These are phyloP conservation scores for Ardeotis arabs DNA, from an alignment of 2,113 vertebrate species.

Conservation along the genomic window DNA sequence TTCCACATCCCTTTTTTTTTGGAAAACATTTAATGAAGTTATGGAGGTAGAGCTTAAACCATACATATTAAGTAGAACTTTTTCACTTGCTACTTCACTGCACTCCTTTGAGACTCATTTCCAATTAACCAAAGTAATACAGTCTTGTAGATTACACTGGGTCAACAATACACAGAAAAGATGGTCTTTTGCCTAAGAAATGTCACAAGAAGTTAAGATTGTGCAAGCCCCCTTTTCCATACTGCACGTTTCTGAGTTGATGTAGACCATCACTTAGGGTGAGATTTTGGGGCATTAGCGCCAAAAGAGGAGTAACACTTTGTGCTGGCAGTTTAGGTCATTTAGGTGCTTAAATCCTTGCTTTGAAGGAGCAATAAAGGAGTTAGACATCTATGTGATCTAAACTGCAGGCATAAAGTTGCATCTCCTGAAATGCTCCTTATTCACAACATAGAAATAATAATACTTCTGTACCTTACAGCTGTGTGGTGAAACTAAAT, in stretches of 20 bases:
- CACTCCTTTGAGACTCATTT: not conserved
- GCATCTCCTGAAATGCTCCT: not conserved
- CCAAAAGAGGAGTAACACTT: not conserved
- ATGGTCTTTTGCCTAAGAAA: not conserved
- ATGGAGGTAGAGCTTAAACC: not conserved
- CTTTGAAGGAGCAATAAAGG: not conserved
- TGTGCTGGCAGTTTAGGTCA: not conserved
- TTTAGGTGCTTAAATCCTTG: not conserved
- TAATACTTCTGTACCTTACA: not conserved
- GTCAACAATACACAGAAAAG: not conserved
- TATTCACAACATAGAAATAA: not conserved
- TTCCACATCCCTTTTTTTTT: not conserved
- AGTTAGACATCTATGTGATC: not conserved
- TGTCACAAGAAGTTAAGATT: not conserved
- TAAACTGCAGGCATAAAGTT: not conserved
- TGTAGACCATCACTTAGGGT: not conserved
- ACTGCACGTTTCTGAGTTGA: not conserved
- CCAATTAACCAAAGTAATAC: not conserved
- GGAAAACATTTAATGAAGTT: not conserved
- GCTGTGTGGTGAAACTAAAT: not conserved
- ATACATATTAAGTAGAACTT: not conserved
- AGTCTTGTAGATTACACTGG: not conserved
- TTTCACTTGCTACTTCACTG: not conserved
- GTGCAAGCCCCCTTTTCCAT: not conserved
- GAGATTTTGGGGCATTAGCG: not conserved